These are phyloP conservation scores for Seriola rivoliana DNA, from an alignment of 2,113 vertebrate species.

Conservation along the genomic window DNA sequence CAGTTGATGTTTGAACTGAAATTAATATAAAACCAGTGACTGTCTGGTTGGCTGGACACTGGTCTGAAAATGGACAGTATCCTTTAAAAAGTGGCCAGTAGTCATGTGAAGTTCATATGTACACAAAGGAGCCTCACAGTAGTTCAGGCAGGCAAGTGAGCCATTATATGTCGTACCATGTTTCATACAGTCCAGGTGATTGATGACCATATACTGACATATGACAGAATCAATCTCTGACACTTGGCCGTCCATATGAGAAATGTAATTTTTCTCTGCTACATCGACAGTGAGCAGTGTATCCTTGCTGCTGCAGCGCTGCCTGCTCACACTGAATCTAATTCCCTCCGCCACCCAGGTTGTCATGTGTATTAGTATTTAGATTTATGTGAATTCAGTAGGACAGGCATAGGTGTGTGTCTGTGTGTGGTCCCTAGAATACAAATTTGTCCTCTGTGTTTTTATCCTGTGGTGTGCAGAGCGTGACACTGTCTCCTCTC, in stretches of 20 bases:
- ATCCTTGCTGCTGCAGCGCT: neutral
- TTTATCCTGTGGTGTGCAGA: neutral
- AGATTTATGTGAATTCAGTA: neutral
- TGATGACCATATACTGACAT: neutral
- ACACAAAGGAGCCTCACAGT: neutral
- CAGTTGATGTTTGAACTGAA: neutral
- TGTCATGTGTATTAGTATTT: neutral
- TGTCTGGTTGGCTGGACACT: neutral
- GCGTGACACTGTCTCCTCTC: conserved; percentile 13
- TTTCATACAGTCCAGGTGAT: conserved; percentile 1
- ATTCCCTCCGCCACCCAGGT: neutral
- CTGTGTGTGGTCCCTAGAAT: neutral
- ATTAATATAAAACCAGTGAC: neutral
- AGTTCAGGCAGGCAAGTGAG: neutral
- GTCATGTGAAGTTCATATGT: neutral
- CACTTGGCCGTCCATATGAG: neutral
- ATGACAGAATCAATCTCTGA: neutral
- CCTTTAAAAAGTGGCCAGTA: neutral
- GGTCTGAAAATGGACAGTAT: neutral
- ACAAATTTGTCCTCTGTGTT: neutral
- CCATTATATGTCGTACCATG: neutral
- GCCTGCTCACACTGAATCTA: neutral
- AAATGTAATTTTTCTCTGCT: neutral
- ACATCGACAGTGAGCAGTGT: neutral
- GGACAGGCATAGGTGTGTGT: neutral